Evolutionary conservation across 2,113 vertebrate species (phyloP).

Genomic region (Sciurus niger): DNA sequence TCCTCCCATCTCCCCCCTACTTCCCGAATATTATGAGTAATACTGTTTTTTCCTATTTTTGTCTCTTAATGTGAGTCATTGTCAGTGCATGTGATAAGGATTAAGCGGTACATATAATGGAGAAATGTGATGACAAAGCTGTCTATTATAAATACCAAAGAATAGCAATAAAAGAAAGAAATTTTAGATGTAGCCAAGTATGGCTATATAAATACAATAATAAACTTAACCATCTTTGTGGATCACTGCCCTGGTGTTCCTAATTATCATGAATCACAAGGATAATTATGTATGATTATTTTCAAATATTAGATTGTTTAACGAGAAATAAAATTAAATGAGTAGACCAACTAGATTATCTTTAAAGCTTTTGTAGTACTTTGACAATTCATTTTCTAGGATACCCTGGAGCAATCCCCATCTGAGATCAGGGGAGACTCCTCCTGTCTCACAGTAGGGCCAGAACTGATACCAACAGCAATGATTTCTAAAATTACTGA

Average conservation of each 20-base stretch:
- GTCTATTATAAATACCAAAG: conserved; percentile 48
- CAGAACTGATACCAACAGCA: not conserved
- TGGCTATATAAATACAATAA: conserved; percentile 45
- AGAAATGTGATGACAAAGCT: conserved; percentile 65
- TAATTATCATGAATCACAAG: conserved; percentile 48
- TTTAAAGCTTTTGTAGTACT: not conserved
- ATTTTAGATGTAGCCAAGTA: not conserved
- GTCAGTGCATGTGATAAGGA: conserved; percentile 43
- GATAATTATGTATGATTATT: conserved; percentile 31
- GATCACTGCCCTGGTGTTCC: conserved; percentile 11
- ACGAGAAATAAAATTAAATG: conserved; percentile 65
- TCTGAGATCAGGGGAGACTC: not conserved
- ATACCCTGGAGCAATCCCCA: not conserved
- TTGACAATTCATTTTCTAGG: not conserved
- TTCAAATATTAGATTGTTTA: conserved; percentile 48
- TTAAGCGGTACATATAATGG: conserved; percentile 56
- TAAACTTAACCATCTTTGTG: conserved; percentile 57
- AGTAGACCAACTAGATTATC: conserved; percentile 19
- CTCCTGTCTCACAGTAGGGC: not conserved
- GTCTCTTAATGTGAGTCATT: conserved; percentile 71
- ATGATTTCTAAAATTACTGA: conserved; percentile 45
- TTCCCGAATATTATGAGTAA: conserved; percentile 76
- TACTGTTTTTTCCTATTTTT: conserved; percentile 75
- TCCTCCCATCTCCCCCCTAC: conserved; percentile 16
- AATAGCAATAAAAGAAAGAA: conserved; percentile 60